A percentile compares a stretch with the other conserved stretches of the same genome.
phyloP scores from a whole-genome alignment of 2,797 vertebrate genomes.

The Artibeus jamaicensis region DNA sequence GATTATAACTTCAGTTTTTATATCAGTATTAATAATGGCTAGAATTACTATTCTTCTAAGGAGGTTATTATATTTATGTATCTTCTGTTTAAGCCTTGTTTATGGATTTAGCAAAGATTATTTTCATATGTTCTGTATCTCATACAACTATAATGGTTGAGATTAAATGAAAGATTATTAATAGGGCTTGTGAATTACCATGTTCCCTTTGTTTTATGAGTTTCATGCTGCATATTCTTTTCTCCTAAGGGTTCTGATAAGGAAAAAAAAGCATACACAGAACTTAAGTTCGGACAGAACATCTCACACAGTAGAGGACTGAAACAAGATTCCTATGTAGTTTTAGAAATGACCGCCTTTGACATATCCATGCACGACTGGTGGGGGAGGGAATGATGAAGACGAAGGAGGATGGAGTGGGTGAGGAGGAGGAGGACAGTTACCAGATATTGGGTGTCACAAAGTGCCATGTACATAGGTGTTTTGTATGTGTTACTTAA shows the following conservation, averaged over 20 bases:
- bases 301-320: not conserved
- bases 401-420: not conserved
- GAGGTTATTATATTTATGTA: not conserved
- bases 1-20: not conserved
- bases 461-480: not conserved
- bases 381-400: not conserved
- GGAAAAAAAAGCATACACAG: not conserved
- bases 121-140: not conserved
- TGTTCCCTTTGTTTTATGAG: not conserved
- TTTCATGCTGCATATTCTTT: not conserved
- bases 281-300: not conserved
- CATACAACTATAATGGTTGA: not conserved
- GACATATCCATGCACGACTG: not conserved
- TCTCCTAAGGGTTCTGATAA: not conserved
- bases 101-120: not conserved
- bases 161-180: constrained; percentile 2
- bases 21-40: not conserved
- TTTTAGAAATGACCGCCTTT: constrained; percentile 24
- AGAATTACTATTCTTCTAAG: not conserved
- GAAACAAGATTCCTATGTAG: not conserved
- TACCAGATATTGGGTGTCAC: not conserved
- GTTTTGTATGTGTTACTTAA: not conserved
- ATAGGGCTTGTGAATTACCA: not conserved
- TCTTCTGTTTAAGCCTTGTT: not conserved
- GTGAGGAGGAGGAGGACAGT: not conserved